phyloP scores from a whole-genome alignment of 2,888 invertebrate genomes.

The Anthophora plumipes region DNA sequence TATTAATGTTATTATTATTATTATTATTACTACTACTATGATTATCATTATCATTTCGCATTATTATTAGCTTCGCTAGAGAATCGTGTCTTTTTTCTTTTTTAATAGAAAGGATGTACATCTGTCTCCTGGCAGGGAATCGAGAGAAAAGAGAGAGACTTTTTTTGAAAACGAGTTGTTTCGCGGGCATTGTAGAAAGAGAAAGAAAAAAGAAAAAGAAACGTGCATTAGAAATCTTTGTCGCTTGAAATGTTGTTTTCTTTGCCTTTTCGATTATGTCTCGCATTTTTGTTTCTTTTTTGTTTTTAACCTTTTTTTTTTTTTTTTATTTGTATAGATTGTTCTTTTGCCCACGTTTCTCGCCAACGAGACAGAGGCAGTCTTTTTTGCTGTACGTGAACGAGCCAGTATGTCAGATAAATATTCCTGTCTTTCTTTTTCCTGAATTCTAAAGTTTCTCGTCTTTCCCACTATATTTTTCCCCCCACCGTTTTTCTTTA shows the following conservation, averaged over 20 bases:
- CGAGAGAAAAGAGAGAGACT: constrained; percentile 11
- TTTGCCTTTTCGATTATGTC: background rate
- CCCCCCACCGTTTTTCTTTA: too few species aligned
- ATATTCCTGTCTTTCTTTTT: constrained; percentile 33
- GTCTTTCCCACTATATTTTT: background rate
- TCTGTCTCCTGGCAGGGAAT: constrained; percentile 58
- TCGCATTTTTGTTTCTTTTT: constrained; percentile 3
- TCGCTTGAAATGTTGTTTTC: background rate
- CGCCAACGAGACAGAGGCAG: constrained; percentile 62
- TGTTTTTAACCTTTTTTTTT: constrained; percentile 6
- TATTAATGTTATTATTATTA: constrained; percentile 74
- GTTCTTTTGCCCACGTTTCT: constrained; percentile 32
- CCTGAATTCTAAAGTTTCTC: constrained; percentile 28
- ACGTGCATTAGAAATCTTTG: background rate
- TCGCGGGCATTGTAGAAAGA: constrained; percentile 12
- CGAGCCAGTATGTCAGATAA: constrained; percentile 71
- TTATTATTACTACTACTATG: constrained; percentile 52
- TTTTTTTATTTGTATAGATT: constrained; percentile 2
- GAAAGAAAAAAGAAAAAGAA: background rate
- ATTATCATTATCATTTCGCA: constrained; percentile 54
- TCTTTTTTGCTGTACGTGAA: constrained; percentile 63
- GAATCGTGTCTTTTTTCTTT: constrained; percentile 14
- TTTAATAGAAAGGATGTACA: constrained; percentile 42
- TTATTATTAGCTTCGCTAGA: constrained; percentile 58
- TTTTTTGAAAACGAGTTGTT: background rate